Conservation (phyloP, 2,113 vertebrate genomes). For the Phoxinus phoxinus region DNA sequence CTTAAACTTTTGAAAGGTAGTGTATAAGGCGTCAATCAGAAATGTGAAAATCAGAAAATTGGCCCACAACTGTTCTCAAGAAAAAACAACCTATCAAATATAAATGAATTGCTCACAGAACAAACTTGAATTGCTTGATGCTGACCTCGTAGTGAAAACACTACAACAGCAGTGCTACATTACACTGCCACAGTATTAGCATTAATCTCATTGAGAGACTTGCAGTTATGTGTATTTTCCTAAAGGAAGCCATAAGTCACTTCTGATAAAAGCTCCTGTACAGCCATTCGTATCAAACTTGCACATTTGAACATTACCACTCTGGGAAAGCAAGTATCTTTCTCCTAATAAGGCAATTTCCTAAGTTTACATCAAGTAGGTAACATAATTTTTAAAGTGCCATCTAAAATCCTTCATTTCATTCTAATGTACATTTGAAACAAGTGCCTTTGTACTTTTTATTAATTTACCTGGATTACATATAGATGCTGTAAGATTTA, state of each 20-base stretch:
- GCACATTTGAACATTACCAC: neutral
- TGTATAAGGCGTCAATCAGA: neutral
- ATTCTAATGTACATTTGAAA: neutral
- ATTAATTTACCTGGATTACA: neutral
- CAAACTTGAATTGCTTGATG: slow-evolving; percentile 1
- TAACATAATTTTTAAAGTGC: neutral
- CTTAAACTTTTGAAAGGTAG: neutral
- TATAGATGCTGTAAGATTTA: neutral
- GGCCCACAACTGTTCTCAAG: neutral
- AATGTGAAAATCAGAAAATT: neutral
- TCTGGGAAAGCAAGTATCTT: neutral
- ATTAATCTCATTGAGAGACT: neutral
- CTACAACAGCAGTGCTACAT: neutral
- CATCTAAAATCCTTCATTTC: neutral
- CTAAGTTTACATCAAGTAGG: too few relatives aligned
- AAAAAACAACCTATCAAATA: neutral
- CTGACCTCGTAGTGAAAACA: neutral
- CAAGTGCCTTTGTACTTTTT: slow-evolving; percentile 11
- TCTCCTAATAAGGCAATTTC: neutral
- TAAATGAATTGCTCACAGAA: neutral
- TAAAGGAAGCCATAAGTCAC: neutral
- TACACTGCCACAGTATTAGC: neutral
- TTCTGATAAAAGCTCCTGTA: too few relatives aligned
- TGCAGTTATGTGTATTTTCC: slow-evolving; percentile 9
- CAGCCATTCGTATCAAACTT: neutral